Base-by-base conservation (phyloP, 1,140 invertebrate species). In the Schlechtendalia chinensis region DNA sequence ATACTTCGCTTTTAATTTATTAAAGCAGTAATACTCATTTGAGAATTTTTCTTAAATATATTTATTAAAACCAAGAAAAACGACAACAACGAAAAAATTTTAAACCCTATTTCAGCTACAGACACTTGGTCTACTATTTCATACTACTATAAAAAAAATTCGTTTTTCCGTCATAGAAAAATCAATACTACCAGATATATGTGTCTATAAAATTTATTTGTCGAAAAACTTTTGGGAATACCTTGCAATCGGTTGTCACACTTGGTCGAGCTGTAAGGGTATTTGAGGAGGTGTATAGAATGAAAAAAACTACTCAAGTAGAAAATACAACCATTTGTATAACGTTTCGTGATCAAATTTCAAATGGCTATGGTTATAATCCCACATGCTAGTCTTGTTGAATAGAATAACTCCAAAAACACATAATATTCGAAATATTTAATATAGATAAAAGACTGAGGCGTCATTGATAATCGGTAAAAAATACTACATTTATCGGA, bases 311-410 rank as follows among this genome's bases (percentile, higher is more conserved):
- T 54, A 72, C 54, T 54, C 69, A 29, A 22, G 69, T 29, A 72
- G 69, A 54, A 72, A 72, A 72, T 72, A 54, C 69, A n/a, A 72
- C 67, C 39, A 69, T 69, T 72, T 53, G 69, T 72, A 54, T 54
- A 54, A 72, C 69, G 69, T 72, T 54, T 72, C 69, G 27, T 6
- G 47, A 72, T 29, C 47, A 54, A 72, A 72, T 54, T 54, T 54
- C 47, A 22, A 72, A 72, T 50, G 22, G 14, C 45, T 50, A 69
- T 45, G 47, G 47, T 53, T 5, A 5, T 53, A 53, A 71, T 71
- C 47, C 24, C 4, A 53, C 22, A 27, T 24, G 27, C 17, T 29
- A 29, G 22, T 27, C 22, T 54, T 12, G 17, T 19, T 12, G 27
- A 54, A 72, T 50, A 53, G 10, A 53, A 53, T 29, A 72, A 72